Conservation (phyloP, 35 echinoderm and acorn worm species). For the Ptychodera flava region DNA sequence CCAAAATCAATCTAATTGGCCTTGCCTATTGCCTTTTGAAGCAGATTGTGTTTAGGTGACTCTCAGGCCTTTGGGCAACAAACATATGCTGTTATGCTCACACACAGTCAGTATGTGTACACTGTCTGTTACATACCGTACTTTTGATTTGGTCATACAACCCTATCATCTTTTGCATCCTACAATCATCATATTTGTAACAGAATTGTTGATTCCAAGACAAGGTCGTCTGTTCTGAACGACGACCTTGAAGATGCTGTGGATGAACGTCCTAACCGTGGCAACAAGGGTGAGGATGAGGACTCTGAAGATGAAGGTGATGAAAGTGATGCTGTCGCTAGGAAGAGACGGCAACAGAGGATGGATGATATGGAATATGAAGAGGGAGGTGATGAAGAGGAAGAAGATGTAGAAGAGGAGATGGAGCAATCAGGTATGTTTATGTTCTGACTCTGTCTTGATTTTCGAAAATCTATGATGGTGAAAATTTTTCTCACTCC, state of each 20-base stretch:
- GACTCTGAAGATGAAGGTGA: slow-evolving; percentile 36
- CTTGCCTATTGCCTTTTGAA: too few relatives aligned
- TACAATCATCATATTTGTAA: too few relatives aligned
- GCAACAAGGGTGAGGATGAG: slow-evolving; percentile 24
- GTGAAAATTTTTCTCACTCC: too few relatives aligned
- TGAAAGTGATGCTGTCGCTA: slow-evolving; percentile 21
- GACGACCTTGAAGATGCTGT: slow-evolving; percentile 13
- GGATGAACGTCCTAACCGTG: neutral
- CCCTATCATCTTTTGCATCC: too few relatives aligned
- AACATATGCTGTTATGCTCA: too few relatives aligned
- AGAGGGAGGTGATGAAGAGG: slow-evolving; percentile 48
- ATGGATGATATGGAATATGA: slow-evolving; percentile 60
- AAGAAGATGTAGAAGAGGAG: slow-evolving; percentile 18
- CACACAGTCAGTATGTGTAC: too few relatives aligned
- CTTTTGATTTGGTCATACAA: too few relatives aligned
- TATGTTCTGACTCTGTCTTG: neutral
- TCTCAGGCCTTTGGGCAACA: too few relatives aligned
- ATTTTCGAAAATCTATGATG: too few relatives aligned
- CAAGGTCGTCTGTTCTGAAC: slow-evolving; percentile 8
- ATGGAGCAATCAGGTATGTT: slow-evolving; percentile 1
- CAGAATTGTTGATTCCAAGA: neutral
- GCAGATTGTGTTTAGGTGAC: too few relatives aligned
- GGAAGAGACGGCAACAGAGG: slow-evolving; percentile 19
- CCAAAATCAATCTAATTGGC: too few relatives aligned
- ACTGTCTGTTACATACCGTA: too few relatives aligned